Conservation (phyloP, 2,113 vertebrate species). For the Cebus imitator region DNA sequence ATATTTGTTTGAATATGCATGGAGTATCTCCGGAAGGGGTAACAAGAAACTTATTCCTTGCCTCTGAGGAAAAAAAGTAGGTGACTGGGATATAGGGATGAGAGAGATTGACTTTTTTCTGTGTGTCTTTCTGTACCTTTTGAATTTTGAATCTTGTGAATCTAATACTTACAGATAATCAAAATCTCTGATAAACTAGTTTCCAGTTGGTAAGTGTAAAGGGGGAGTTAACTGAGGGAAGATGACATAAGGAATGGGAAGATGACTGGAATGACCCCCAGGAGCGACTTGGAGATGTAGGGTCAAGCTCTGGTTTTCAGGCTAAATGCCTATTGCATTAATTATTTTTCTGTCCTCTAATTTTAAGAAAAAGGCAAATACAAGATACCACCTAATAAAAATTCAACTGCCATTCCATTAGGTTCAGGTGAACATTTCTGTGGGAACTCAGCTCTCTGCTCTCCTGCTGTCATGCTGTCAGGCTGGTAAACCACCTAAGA, state of each 20-base stretch:
- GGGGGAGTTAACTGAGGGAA: background rate
- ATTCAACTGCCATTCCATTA: background rate
- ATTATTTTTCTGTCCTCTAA: background rate
- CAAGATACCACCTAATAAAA: background rate
- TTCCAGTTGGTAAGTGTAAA: background rate
- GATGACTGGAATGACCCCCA: background rate
- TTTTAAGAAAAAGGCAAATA: conserved; percentile 25
- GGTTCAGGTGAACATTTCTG: background rate
- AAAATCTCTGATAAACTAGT: background rate
- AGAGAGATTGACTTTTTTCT: background rate
- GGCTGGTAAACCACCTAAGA: background rate
- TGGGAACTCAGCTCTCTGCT: background rate
- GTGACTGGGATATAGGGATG: background rate
- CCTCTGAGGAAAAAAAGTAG: background rate
- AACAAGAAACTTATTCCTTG: background rate
- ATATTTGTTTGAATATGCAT: background rate
- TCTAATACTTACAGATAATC: background rate
- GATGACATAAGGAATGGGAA: no score
- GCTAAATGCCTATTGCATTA: background rate
- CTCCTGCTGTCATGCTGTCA: background rate
- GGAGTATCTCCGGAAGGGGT: background rate
- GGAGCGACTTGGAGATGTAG: background rate
- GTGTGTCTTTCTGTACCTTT: background rate
- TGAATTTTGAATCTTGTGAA: background rate
- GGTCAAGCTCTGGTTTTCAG: background rate